Evolutionary conservation across 2,113 vertebrate species (phyloP).

Genomic region (Eublepharis macularius): DNA sequence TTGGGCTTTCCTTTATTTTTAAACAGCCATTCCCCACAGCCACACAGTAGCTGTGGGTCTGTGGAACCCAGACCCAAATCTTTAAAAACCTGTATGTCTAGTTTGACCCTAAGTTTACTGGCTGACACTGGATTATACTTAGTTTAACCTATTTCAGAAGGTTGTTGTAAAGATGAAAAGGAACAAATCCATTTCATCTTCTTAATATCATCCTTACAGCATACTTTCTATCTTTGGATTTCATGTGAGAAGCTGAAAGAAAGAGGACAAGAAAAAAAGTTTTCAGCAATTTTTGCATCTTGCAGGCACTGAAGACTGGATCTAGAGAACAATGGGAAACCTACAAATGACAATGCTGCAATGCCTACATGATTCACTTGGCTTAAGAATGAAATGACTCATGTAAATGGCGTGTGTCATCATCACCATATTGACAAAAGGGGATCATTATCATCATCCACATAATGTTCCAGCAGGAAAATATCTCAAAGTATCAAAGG

Average conservation of each 20-base stretch:
- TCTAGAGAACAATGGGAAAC: background rate
- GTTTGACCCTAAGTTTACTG: fast-evolving
- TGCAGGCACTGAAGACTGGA: background rate
- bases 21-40: no score
- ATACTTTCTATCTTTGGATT: background rate
- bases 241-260: background rate
- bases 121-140: background rate
- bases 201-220: background rate
- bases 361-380: conserved; percentile 9
- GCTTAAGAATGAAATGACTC: background rate
- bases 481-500: background rate
- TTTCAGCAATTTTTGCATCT: background rate
- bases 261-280: background rate
- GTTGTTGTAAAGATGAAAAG: background rate
- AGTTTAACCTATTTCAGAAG: background rate
- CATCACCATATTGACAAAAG: conserved; percentile 10
- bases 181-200: background rate
- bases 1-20: no score
- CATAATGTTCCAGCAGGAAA: background rate
- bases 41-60: no score
- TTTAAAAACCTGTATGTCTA: no score
- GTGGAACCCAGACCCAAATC: no score
- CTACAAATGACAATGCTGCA: background rate
- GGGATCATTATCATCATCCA: background rate
- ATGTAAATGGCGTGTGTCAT: background rate